Percentiles rank a stretch among this genome's conserved stretches.
phyloP scores from a whole-genome alignment of 2,888 invertebrate species.

The Dasypolia templi region DNA sequence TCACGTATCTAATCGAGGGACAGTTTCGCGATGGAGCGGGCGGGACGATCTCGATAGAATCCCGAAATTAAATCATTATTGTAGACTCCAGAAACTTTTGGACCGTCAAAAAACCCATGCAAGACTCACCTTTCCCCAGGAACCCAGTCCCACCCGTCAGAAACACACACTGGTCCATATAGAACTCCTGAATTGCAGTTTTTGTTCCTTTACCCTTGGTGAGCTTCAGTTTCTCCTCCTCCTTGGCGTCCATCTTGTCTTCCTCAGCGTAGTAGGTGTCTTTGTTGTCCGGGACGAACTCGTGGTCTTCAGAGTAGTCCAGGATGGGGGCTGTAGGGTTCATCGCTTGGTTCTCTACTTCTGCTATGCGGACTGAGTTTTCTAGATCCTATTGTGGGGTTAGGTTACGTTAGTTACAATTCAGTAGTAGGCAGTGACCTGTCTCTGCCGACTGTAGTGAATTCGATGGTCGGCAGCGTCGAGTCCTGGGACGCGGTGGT shows the following conservation, averaged over 20 bases:
- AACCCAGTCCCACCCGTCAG: conserved; percentile 88
- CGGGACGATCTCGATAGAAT: background rate
- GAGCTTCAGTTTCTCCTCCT: conserved; percentile 84
- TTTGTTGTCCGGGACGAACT: conserved; percentile 87
- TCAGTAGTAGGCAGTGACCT: no score
- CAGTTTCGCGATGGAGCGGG: background rate
- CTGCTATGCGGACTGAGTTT: conserved; percentile 79
- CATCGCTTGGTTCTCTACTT: conserved; percentile 84
- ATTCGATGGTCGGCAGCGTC: no score
- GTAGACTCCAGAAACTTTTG: conserved; percentile 34
- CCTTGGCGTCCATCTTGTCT: conserved; percentile 85
- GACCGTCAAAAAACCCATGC: conserved; percentile 61
- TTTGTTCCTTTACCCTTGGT: conserved; percentile 85
- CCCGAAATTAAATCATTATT: background rate
- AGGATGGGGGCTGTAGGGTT: conserved; percentile 83
- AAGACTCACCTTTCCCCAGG: conserved; percentile 87
- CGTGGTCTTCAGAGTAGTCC: conserved; percentile 89
- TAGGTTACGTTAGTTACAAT: background rate
- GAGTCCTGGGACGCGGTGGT: no score
- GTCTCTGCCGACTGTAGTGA: no score
- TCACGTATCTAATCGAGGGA: background rate
- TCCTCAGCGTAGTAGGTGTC: conserved; percentile 88
- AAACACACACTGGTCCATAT: conserved; percentile 86
- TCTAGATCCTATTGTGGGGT: conserved; percentile 79
- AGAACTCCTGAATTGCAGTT: conserved; percentile 85